A percentile compares a stretch with the other conserved stretches of the same genome.
phyloP scores from a whole-genome alignment of 2,113 vertebrate genomes.

The Elgaria multicarinata region DNA sequence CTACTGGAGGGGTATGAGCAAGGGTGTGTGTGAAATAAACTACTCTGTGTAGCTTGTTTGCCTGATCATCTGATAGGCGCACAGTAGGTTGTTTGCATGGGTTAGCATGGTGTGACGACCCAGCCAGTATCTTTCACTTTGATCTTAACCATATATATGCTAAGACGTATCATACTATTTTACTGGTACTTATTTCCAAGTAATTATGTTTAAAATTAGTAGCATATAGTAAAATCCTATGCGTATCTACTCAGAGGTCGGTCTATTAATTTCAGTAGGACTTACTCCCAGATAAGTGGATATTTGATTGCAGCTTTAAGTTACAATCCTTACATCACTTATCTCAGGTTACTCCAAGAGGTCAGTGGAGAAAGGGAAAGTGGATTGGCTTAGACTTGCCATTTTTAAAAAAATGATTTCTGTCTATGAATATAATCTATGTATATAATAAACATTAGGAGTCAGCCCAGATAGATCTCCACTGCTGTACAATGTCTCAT shows the following conservation, averaged over 20 bases:
- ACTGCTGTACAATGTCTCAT: no score
- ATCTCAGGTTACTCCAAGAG: background rate
- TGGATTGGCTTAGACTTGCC: background rate
- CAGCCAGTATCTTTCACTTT: background rate
- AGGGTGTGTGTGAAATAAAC: no score
- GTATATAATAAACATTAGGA: fast-evolving
- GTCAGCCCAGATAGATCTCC: no score
- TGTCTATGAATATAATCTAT: slow-evolving; percentile 13
- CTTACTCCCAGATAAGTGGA: background rate
- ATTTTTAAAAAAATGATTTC: background rate
- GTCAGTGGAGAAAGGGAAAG: background rate
- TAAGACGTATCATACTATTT: background rate
- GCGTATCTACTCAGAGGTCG: background rate
- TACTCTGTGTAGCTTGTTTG: no score
- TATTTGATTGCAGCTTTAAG: background rate
- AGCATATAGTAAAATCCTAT: background rate
- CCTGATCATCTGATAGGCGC: no score
- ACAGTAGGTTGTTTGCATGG: no score
- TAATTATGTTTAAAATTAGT: background rate
- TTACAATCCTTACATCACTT: background rate
- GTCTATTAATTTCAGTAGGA: background rate
- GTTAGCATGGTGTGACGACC: no score
- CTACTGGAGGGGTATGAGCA: no score
- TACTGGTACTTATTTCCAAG: slow-evolving; percentile 3
- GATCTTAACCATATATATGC: background rate